Evolutionary conservation across 2,888 invertebrate genomes (phyloP).

Genomic region (Stenodera caucasica): DNA sequence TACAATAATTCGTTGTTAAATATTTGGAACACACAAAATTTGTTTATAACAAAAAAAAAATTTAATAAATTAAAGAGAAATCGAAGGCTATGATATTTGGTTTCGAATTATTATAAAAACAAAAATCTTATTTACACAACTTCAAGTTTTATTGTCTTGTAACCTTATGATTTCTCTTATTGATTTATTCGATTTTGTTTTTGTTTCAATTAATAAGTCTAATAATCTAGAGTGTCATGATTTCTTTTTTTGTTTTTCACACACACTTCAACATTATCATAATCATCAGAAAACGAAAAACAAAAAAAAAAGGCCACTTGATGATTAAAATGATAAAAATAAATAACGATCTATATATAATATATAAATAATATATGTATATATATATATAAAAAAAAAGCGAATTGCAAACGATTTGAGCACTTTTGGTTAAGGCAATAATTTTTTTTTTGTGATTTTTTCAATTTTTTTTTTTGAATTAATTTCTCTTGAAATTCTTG

Average conservation of each 20-base stretch:
- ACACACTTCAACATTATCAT: too few relatives aligned
- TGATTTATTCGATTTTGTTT: too few relatives aligned
- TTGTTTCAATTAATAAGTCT: background rate
- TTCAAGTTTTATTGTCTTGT: background rate
- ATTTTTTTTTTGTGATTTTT: too few relatives aligned
- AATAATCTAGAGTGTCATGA: background rate
- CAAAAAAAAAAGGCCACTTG: background rate
- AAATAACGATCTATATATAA: conserved; percentile 38
- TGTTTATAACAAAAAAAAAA: conserved; percentile 3
- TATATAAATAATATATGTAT: conserved; percentile 33
- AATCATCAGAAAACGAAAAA: too few relatives aligned
- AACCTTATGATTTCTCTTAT: too few relatives aligned
- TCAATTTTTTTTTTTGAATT: conserved; percentile 10
- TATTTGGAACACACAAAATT: conserved; percentile 41
- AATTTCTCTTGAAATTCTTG: too few relatives aligned
- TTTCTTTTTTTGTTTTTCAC: background rate
- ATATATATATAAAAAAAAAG: conserved; percentile 34
- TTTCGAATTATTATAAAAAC: too few relatives aligned
- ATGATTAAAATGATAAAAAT: conserved; percentile 35
- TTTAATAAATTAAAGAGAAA: too few relatives aligned
- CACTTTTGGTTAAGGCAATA: conserved; percentile 23
- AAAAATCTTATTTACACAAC: background rate
- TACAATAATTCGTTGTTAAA: conserved; percentile 49
- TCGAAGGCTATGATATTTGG: too few relatives aligned
- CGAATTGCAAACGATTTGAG: conserved; percentile 36